Evolutionary conservation across 1,140 invertebrate genomes (phyloP).

Genomic region (Drosophila nigrodunni): DNA sequence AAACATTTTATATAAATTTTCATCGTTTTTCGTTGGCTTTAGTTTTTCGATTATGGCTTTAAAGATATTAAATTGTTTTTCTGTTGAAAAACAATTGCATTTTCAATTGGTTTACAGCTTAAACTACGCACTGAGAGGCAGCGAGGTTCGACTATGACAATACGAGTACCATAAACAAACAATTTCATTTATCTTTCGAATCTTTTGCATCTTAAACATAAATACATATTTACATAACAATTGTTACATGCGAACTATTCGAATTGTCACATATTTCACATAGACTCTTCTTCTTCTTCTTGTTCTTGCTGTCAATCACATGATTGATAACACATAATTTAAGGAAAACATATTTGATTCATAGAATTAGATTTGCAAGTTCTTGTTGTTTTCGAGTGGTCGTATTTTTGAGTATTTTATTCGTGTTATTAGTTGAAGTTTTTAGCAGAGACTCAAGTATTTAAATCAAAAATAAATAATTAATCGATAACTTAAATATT

Average conservation of each 20-base stretch:
- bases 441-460: conserved; percentile 77
- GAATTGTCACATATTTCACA: conserved; percentile 42
- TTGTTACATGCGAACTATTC: conserved; percentile 58
- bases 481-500: conserved; percentile 33
- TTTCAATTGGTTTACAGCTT: conserved; percentile 52
- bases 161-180: conserved; percentile 37
- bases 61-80: conserved; percentile 2
- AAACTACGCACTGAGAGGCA: conserved; percentile 80
- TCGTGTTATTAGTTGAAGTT: conserved; percentile 44
- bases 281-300: conserved; percentile 32
- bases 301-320: conserved; percentile 2
- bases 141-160: conserved; percentile 75
- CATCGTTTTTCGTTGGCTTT: conserved; percentile 48
- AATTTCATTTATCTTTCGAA: background rate
- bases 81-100: conserved; percentile 25
- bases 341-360: conserved; percentile 3
- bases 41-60: background rate
- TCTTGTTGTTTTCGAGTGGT: conserved; percentile 55
- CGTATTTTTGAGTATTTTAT: conserved; percentile 77
- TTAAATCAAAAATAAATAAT: conserved; percentile 49
- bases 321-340: conserved; percentile 11
- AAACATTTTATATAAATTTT: conserved; percentile 13
- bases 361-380: conserved; percentile 56
- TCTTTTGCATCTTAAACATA: conserved; percentile 37
- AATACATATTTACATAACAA: conserved; percentile 59